phyloP scores from a whole-genome alignment of 2,888 invertebrate species.

The Drosophila mercatorum region DNA sequence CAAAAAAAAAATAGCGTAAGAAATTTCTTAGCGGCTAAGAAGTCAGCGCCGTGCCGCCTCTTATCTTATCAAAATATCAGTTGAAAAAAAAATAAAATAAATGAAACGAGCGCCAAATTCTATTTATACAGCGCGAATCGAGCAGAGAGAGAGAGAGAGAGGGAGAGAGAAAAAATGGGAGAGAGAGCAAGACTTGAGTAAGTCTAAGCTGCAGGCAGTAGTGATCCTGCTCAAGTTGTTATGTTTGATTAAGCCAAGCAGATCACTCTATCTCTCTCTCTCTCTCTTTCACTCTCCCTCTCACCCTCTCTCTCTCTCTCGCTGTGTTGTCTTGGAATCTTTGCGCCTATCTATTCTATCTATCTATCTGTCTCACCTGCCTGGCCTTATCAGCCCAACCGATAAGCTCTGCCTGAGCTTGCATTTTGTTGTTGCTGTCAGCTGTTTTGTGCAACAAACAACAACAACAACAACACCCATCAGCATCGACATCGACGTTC shows the following conservation, averaged over 20 bases:
- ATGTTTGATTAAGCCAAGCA: neutral
- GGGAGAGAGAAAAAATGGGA: neutral
- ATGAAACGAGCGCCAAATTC: conserved; percentile 34
- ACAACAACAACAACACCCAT: conserved; percentile 18
- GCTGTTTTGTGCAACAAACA: conserved; percentile 42
- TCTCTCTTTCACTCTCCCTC: neutral
- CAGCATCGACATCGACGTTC: conserved; percentile 35
- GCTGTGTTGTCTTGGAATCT: conserved; percentile 2
- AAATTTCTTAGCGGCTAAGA: conserved; percentile 32
- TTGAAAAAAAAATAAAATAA: conserved; percentile 19
- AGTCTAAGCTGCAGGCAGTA: neutral
- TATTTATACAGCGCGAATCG: conserved; percentile 40
- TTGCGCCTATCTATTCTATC: conserved; percentile 44
- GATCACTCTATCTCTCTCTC: neutral
- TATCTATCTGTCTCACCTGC: conserved; percentile 50
- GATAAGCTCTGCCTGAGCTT: conserved; percentile 56
- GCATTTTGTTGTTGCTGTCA: conserved; percentile 48
- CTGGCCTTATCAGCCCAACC: conserved; percentile 41
- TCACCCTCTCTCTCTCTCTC: neutral
- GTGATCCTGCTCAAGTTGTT: conserved; percentile 13
- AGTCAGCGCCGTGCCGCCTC: conserved; percentile 23
- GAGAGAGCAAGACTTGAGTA: neutral
- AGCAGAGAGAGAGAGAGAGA: neutral
- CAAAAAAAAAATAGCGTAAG: conserved; percentile 14
- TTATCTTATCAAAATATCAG: conserved; percentile 53